Evolutionary conservation across 2,888 invertebrate genomes (phyloP).

Genomic region (Himalopsyche anomala): DNA sequence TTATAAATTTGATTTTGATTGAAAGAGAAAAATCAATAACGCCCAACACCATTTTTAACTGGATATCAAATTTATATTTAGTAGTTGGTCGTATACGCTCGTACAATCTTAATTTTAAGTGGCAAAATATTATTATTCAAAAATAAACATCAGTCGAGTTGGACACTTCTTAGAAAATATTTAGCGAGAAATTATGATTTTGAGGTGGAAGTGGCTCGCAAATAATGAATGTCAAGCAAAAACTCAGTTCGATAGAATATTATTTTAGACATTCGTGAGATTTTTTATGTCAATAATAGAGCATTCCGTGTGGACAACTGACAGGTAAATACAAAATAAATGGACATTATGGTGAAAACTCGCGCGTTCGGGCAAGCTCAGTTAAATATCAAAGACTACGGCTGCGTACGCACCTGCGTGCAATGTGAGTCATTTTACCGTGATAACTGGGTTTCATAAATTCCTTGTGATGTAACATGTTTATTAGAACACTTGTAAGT

Average conservation of each 20-base stretch:
- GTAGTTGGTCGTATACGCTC: not conserved
- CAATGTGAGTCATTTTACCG: slow-evolving; percentile 71
- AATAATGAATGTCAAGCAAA: not conserved
- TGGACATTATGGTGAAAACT: slow-evolving; percentile 68
- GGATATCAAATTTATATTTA: not conserved
- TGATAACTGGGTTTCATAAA: slow-evolving; percentile 72
- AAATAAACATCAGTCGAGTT: not conserved
- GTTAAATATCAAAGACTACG: slow-evolving; percentile 90
- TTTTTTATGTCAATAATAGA: slow-evolving; percentile 5
- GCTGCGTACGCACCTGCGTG: slow-evolving; percentile 98
- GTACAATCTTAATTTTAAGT: not conserved
- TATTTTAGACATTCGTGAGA: slow-evolving; percentile 10
- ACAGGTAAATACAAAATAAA: slow-evolving; percentile 76
- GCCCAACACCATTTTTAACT: slow-evolving; percentile 42
- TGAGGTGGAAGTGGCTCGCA: not conserved
- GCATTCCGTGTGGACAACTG: slow-evolving; percentile 52
- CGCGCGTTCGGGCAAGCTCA: slow-evolving; percentile 86
- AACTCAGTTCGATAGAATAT: not conserved
- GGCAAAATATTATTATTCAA: not conserved
- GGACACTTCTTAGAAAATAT: not conserved
- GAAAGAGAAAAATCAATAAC: slow-evolving; percentile 38
- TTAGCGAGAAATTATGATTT: not conserved
- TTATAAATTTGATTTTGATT: slow-evolving; percentile 14
- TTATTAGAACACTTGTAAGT: slow-evolving; percentile 75
- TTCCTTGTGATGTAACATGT: slow-evolving; percentile 76